A percentile compares a stretch with the other conserved stretches of the same genome.
These are phyloP conservation scores for Melanotaenia duboulayi DNA, from an alignment of 2,113 vertebrate species.

Conservation along the genomic window DNA sequence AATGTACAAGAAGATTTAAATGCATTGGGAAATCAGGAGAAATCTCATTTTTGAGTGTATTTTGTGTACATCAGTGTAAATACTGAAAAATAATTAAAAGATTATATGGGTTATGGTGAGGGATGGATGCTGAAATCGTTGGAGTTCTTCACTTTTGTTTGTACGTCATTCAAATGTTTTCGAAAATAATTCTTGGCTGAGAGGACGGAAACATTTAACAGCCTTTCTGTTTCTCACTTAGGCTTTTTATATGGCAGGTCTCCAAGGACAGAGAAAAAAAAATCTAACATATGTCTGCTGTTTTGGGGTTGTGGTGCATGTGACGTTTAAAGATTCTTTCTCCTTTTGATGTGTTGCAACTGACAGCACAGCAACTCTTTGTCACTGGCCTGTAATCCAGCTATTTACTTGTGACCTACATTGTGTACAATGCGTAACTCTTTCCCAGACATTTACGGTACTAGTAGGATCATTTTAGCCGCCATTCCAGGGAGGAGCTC, in stretches of 20 bases:
- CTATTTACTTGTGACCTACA: constrained; percentile 81
- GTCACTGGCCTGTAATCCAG: constrained; percentile 75
- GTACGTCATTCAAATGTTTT: constrained; percentile 73
- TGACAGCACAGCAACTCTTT: constrained; percentile 68
- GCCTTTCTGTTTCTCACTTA: constrained; percentile 65
- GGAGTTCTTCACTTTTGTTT: constrained; percentile 74
- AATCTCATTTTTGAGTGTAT: constrained; percentile 85
- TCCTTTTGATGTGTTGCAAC: constrained; percentile 72
- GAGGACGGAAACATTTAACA: constrained; percentile 57
- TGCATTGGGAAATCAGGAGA: constrained; percentile 64
- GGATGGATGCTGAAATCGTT: constrained; percentile 57
- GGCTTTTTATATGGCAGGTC: constrained; percentile 69
- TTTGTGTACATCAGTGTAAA: constrained; percentile 88
- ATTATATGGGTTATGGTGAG: constrained; percentile 75
- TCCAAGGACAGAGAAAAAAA: constrained; percentile 62
- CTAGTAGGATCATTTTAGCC: constrained; percentile 77
- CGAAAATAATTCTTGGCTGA: constrained; percentile 60
- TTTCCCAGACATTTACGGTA: constrained; percentile 76
- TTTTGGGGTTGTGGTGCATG: constrained; percentile 84
- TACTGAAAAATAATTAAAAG: constrained; percentile 82
- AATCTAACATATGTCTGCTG: constrained; percentile 72
- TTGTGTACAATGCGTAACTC: constrained; percentile 82
- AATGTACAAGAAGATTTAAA: constrained; percentile 80
- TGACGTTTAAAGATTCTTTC: constrained; percentile 77
- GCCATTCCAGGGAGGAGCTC: constrained; percentile 70